Conservation (phyloP, 37 sponge, comb jelly and placozoan species). For the Crambe crambe region DNA sequence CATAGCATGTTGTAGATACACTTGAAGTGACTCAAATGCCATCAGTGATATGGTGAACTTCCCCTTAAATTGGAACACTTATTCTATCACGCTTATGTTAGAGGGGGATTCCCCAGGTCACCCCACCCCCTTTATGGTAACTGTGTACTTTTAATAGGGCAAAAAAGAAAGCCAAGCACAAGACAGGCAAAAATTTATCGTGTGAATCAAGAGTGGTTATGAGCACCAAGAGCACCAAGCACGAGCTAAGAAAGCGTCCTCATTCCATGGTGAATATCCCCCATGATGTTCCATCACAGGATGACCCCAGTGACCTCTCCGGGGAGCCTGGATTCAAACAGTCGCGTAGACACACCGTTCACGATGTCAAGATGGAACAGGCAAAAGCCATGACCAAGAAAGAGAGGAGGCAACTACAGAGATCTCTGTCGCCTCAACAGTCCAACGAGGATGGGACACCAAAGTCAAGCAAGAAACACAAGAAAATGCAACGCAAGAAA, state of each 20-base stretch:
- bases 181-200: slow-evolving; percentile 7
- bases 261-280: not conserved
- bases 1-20: too few relatives aligned
- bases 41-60: too few relatives aligned
- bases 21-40: too few relatives aligned
- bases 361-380: not conserved
- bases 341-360: not conserved
- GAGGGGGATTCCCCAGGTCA: too few relatives aligned
- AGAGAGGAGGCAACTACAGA: not conserved
- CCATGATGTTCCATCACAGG: not conserved
- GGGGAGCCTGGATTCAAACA: not conserved
- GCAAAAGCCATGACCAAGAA: not conserved
- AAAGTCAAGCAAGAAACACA: slow-evolving; percentile 4
- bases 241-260: not conserved
- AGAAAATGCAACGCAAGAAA: slow-evolving; percentile 17
- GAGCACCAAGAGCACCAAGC: not conserved
- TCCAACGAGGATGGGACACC: not conserved
- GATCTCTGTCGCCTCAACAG: not conserved
- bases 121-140: too few relatives aligned
- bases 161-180: not conserved
- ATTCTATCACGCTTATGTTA: too few relatives aligned
- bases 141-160: not conserved
- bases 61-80: too few relatives aligned
- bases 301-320: not conserved
- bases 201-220: not conserved